Base-by-base conservation (phyloP, 2,113 vertebrate species). In the Marmota flaviventris region DNA sequence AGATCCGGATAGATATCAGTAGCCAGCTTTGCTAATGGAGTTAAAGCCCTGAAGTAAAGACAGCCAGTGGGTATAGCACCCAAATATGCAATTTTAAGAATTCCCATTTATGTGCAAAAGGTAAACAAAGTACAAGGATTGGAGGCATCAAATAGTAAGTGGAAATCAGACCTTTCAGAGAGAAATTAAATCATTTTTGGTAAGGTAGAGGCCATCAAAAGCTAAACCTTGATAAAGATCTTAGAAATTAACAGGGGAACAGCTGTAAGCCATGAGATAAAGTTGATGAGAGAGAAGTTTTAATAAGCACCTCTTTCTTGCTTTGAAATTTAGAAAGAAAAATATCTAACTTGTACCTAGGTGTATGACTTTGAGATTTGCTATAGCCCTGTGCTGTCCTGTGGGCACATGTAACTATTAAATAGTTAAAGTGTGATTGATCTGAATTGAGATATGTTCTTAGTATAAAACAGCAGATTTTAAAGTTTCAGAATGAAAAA, bases 301-400 rank as follows among this genome's bases (percentile, higher is more conserved):
- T 69, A 84, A 25, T 87, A 58, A 89, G 39, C 8, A 88, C 11
- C 42, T 76, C 56, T 20, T 39, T 82, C 61, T 79, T 77, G 61
- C 73, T 83, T 76, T 94, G 91, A 91, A 61, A 18, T 92, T 91
- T 84, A 86, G 51, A 29, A 93, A 89, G 86, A 91, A 84, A 67
- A 78, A 24, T 56, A 53, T 53, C 72, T 85, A 22, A 34, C 7
- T 65, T 73, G 3, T 20, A 22, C 29, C 20, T 51, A 2, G 34
- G 34, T 78, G 2, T 48, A 56, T 39, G 48, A 56, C 67, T 79
- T 85, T 78, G 16, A 85, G 56, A 90, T 34, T 77, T 86, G 72
- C 14, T 58, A 1, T 45, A 81, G 17, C 45, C n/a, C 48, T 27
- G 24, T 86, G 48, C 16, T 82, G 22, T 81, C 25, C 48, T 69